Percentiles rank a stretch among this genome's conserved stretches.
Evolutionary conservation across 2,113 vertebrate species (phyloP).

Genomic region (Alethe diademata): DNA sequence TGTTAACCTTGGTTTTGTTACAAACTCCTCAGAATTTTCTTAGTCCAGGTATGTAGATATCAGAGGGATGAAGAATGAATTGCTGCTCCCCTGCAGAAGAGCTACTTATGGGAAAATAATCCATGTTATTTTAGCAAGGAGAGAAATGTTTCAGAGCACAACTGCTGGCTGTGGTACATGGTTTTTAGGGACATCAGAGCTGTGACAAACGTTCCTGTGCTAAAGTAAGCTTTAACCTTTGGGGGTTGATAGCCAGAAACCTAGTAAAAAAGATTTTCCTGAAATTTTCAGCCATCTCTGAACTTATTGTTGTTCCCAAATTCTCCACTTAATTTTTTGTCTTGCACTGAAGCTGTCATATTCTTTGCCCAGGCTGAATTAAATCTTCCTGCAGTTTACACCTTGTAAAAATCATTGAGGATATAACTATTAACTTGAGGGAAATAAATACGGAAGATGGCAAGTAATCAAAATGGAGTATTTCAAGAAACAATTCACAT

Average conservation of each 20-base stretch:
- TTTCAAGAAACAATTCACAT: background rate
- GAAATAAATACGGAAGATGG: background rate
- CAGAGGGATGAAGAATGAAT: background rate
- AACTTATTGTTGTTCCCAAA: background rate
- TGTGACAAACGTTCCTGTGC: background rate
- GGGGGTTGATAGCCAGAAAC: background rate
- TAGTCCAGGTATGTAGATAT: background rate
- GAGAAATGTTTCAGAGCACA: background rate
- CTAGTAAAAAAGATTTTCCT: background rate
- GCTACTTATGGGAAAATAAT: background rate
- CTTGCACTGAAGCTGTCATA: background rate
- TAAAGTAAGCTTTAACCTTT: background rate
- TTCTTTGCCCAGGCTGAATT: background rate
- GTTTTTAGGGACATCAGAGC: background rate
- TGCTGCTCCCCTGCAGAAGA: background rate
- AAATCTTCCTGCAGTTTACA: background rate
- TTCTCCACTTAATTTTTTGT: background rate
- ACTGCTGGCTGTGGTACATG: rapidly evolving
- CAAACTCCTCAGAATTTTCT: background rate
- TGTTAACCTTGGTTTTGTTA: background rate
- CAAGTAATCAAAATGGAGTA: background rate
- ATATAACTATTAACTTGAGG: background rate
- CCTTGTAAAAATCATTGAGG: background rate
- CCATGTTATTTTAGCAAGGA: background rate
- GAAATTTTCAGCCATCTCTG: background rate